Evolutionary conservation across 1,140 invertebrate species (phyloP).

Genomic region (Spodoptera litura): DNA sequence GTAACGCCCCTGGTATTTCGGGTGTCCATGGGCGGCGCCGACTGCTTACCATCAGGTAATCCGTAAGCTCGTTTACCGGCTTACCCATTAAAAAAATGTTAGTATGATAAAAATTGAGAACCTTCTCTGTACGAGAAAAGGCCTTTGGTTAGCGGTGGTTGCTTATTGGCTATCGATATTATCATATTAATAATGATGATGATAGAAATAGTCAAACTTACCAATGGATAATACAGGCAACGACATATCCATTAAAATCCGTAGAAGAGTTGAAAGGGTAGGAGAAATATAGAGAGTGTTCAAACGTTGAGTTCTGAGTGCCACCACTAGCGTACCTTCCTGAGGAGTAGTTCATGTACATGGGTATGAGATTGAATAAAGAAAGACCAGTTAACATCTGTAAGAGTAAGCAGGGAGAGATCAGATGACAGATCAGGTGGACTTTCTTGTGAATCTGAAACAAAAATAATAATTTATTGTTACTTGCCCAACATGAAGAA

Average conservation of each 20-base stretch:
- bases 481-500: too few relatives aligned
- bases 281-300: slow-evolving; percentile 45
- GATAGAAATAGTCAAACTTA: neutral
- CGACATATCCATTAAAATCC: slow-evolving; percentile 43
- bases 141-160: too few relatives aligned
- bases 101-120: too few relatives aligned
- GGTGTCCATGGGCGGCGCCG: too few relatives aligned
- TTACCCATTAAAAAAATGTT: too few relatives aligned
- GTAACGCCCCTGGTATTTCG: too few relatives aligned
- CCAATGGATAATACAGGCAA: slow-evolving; percentile 46
- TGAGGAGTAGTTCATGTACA: slow-evolving; percentile 44
- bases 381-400: slow-evolving; percentile 16
- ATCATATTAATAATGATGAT: too few relatives aligned
- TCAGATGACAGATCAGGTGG: slow-evolving; percentile 37
- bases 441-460: slow-evolving; percentile 49
- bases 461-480: neutral
- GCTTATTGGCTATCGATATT: too few relatives aligned
- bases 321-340: slow-evolving; percentile 19
- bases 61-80: too few relatives aligned
- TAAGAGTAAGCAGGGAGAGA: slow-evolving; percentile 15
- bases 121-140: too few relatives aligned
- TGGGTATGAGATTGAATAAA: slow-evolving; percentile 43
- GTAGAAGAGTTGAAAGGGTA: slow-evolving; percentile 50
- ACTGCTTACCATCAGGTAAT: too few relatives aligned
- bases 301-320: slow-evolving; percentile 36